phyloP scores from a whole-genome alignment of 2,888 invertebrate genomes.

The Agonopterix subpropinquella region DNA sequence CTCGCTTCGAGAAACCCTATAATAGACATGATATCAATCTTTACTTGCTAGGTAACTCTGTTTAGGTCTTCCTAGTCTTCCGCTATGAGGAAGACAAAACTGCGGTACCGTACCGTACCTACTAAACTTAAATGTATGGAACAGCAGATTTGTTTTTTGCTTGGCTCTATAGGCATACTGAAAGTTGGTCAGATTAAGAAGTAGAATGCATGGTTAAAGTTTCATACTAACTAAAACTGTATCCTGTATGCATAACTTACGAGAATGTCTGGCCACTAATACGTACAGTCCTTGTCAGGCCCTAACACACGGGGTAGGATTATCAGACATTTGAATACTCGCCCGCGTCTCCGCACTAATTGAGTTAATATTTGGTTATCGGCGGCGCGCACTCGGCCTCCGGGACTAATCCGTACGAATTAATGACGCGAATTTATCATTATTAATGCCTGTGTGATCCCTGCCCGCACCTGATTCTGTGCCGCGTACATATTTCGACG shows the following conservation, averaged over 20 bases:
- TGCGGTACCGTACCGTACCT: too few species aligned
- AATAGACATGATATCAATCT: too few species aligned
- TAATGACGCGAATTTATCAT: slow-evolving; percentile 74
- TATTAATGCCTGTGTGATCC: slow-evolving; percentile 64
- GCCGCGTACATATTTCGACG: slow-evolving; percentile 13
- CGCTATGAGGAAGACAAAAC: too few species aligned
- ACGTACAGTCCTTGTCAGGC: slow-evolving; percentile 4
- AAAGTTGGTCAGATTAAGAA: too few species aligned
- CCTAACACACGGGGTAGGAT: slow-evolving; percentile 28
- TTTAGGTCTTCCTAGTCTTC: too few species aligned
- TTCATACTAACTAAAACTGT: too few species aligned
- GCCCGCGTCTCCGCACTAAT: slow-evolving; percentile 60
- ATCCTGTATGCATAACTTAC: not conserved
- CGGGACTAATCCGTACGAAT: slow-evolving; percentile 65
- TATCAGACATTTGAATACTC: slow-evolving; percentile 65
- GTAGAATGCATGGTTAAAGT: too few species aligned
- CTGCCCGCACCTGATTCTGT: slow-evolving; percentile 54
- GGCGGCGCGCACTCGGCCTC: slow-evolving; percentile 60
- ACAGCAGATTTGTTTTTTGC: too few species aligned
- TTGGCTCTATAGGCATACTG: too few species aligned
- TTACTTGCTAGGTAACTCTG: too few species aligned
- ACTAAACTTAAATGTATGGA: too few species aligned
- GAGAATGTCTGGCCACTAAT: not conserved
- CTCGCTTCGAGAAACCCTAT: too few species aligned
- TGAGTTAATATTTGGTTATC: slow-evolving; percentile 77